Percentiles rank a stretch among this genome's conserved stretches.
phyloP scores from a whole-genome alignment of 2,888 invertebrate species.

The Cephus pulcher region DNA sequence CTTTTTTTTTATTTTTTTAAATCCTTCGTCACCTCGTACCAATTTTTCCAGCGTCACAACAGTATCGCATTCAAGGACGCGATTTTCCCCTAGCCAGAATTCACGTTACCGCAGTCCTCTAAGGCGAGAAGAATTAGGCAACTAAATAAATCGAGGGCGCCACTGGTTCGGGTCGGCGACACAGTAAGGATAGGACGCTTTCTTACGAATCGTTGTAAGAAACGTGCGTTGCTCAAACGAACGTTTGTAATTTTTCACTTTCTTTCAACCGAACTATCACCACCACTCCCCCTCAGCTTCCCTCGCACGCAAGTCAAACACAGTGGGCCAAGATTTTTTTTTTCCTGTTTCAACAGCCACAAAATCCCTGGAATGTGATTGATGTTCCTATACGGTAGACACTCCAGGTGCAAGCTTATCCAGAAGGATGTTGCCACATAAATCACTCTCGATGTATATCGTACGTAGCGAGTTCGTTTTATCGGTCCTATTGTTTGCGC shows the following conservation, averaged over 20 bases:
- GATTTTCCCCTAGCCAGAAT: neutral
- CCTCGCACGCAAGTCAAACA: neutral
- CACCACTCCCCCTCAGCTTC: neutral
- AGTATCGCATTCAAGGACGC: neutral
- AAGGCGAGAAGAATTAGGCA: neutral
- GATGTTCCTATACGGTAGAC: neutral
- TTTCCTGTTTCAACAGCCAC: neutral
- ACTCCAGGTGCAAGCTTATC: neutral
- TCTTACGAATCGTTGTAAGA: neutral
- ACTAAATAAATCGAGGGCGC: neutral
- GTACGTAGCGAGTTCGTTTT: neutral
- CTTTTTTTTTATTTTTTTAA: neutral
- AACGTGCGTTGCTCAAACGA: neutral
- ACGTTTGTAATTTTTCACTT: neutral
- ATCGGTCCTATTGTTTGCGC: neutral
- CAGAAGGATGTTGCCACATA: neutral
- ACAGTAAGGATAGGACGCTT: neutral
- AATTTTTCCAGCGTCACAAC: neutral
- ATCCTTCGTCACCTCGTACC: neutral
- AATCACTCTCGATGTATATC: neutral
- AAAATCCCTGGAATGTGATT: neutral
- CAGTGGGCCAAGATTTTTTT: neutral
- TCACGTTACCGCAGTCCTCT: neutral
- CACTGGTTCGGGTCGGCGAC: neutral
- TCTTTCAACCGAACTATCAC: neutral